phyloP scores from a whole-genome alignment of 1,140 invertebrate genomes.

The Drosophila carrolli region DNA sequence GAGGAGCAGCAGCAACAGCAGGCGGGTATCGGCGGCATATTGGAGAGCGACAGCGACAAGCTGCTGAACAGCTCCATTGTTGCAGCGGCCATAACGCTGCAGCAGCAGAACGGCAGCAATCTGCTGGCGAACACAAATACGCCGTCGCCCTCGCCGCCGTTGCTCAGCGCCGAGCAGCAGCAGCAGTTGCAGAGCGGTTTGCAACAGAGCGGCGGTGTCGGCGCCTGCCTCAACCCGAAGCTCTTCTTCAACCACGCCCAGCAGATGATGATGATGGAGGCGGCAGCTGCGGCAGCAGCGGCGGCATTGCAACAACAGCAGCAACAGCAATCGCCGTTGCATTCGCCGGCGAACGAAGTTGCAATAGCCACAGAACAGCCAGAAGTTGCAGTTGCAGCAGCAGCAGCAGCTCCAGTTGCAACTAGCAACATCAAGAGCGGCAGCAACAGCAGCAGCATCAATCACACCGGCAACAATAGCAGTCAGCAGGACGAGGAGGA shows the following conservation, averaged over 20 bases:
- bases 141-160: conserved; percentile 81
- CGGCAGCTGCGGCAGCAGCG: conserved; percentile 78
- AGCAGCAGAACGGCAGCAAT: conserved; percentile 83
- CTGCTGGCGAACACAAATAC: conserved; percentile 77
- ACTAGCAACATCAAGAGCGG: conserved; percentile 27
- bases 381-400: conserved; percentile 5
- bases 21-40: too few species aligned
- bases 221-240: conserved; percentile 79
- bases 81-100: conserved; percentile 80
- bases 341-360: conserved; percentile 60
- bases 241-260: conserved; percentile 83
- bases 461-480: conserved; percentile 21
- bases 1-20: conserved; percentile 25
- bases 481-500: conserved; percentile 28
- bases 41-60: conserved; percentile 32
- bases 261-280: conserved; percentile 83
- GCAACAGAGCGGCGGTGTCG: conserved; percentile 69
- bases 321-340: conserved; percentile 70
- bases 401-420: neutral
- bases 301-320: conserved; percentile 68
- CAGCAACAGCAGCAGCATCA: conserved; percentile 16
- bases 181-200: conserved; percentile 72
- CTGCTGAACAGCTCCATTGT: conserved; percentile 73
- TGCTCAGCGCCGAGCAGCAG: conserved; percentile 75
- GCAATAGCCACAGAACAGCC: neutral